Evolutionary conservation across 2,113 vertebrate species (phyloP).

Genomic region (Arothron firmamentum): DNA sequence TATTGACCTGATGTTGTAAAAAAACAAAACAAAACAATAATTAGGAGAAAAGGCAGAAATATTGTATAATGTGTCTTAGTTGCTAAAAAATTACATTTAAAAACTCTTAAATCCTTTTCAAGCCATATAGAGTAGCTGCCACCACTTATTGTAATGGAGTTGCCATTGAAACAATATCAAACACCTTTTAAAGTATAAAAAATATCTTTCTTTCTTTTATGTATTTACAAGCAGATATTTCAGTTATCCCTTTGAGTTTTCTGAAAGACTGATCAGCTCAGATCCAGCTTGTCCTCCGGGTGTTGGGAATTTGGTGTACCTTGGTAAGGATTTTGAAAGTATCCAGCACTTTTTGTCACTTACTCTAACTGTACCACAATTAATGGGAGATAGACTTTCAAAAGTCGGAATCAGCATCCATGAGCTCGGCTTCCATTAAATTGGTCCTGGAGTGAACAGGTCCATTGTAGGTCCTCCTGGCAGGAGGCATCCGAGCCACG

Average conservation of each 20-base stretch:
- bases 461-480: constrained; percentile 68
- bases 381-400: constrained; percentile 45
- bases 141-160: constrained; percentile 29
- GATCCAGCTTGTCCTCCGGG: constrained; percentile 10
- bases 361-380: constrained; percentile 28
- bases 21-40: not conserved
- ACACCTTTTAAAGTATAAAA: constrained; percentile 49
- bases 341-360: constrained; percentile 70
- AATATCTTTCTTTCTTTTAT: constrained; percentile 41
- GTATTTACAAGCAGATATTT: constrained; percentile 7
- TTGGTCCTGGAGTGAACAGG: constrained; percentile 91
- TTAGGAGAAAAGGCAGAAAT: not conserved
- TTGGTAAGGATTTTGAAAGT: constrained; percentile 61
- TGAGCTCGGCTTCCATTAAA: constrained; percentile 88
- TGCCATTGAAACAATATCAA: constrained; percentile 41
- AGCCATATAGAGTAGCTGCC: constrained; percentile 66
- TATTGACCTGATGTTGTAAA: too few species aligned
- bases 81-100: not conserved
- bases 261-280: constrained; percentile 24
- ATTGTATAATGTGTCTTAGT: not conserved
- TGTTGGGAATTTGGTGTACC: constrained; percentile 6
- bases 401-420: constrained; percentile 91
- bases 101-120: constrained; percentile 23
- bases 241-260: constrained; percentile 38
- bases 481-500: constrained; percentile 67